Conservation (phyloP, 64 coral and sea anemone species). For the Platygyra sinensis region DNA sequence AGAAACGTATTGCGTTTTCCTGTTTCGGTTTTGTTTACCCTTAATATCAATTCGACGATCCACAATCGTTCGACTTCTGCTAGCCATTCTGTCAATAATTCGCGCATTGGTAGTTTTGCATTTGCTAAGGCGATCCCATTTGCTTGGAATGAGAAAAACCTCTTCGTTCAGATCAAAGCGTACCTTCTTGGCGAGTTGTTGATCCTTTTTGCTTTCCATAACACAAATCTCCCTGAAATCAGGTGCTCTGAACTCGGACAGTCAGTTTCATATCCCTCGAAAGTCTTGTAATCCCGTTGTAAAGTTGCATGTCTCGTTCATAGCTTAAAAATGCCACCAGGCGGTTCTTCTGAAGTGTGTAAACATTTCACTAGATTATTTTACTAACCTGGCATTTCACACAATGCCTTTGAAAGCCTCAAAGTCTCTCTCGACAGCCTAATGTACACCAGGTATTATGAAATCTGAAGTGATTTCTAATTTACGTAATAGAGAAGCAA, state of each 20-base stretch:
- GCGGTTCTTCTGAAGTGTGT: background rate
- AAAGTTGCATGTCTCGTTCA: background rate
- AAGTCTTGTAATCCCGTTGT: too few species aligned
- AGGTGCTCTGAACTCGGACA: too few species aligned
- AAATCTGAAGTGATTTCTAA: background rate
- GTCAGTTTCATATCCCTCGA: too few species aligned
- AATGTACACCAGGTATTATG: background rate
- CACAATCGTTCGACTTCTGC: background rate
- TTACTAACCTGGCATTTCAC: background rate
- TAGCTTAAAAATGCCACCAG: background rate
- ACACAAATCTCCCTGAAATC: too few species aligned
- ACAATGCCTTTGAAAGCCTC: constrained; percentile 16
- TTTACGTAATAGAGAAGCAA: background rate
- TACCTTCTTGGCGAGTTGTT: constrained; percentile 64
- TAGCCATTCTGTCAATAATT: background rate
- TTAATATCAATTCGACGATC: constrained; percentile 40
- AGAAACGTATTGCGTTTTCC: constrained; percentile 47
- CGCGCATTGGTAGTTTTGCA: constrained; percentile 20
- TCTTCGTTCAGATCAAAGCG: constrained; percentile 86
- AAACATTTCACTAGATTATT: constrained; percentile 13
- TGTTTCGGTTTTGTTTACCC: constrained; percentile 47
- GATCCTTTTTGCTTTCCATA: constrained; percentile 11
- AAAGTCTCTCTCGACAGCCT: constrained; percentile 2
- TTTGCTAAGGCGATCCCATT: constrained; percentile 77
- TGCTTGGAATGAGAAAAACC: constrained; percentile 87